A percentile compares a stretch with the other conserved stretches of the same genome.
Evolutionary conservation across 2,888 invertebrate species (phyloP).

Genomic region (Automeris io): DNA sequence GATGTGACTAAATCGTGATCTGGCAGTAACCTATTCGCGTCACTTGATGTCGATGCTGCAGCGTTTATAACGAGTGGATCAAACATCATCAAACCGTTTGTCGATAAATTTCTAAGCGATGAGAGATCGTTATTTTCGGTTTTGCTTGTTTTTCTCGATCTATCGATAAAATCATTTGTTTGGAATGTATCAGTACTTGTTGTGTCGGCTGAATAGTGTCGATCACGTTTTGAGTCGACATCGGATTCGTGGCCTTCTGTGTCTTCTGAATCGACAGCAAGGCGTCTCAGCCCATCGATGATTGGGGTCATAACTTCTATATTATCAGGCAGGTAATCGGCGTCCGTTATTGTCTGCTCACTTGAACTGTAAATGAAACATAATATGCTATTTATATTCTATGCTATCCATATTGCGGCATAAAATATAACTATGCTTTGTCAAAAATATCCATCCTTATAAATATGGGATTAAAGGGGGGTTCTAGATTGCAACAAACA

Average conservation of each 20-base stretch:
- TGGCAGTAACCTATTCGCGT: constrained; percentile 52
- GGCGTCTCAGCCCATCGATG: constrained; percentile 57
- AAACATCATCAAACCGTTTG: constrained; percentile 69
- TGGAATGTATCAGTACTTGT: constrained; percentile 52
- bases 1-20: constrained; percentile 67
- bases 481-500: too few relatives aligned
- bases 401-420: too few relatives aligned
- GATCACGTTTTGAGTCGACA: constrained; percentile 17
- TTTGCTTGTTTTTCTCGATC: constrained; percentile 53
- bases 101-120: constrained; percentile 61
- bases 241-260: constrained; percentile 32
- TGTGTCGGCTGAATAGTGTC: constrained; percentile 33
- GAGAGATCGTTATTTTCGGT: constrained; percentile 52
- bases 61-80: constrained; percentile 68
- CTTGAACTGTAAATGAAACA: constrained; percentile 39
- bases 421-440: too few relatives aligned
- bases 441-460: too few relatives aligned
- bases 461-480: too few relatives aligned
- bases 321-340: constrained; percentile 66
- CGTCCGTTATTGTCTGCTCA: constrained; percentile 57
- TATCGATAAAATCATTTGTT: constrained; percentile 26
- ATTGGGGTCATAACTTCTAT: constrained; percentile 71
- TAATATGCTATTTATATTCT: too few relatives aligned
- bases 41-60: constrained; percentile 41
- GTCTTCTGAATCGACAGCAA: constrained; percentile 38